Evolutionary conservation across 2,113 vertebrate species (phyloP).

Genomic region (Craseonycteris thonglongyai): DNA sequence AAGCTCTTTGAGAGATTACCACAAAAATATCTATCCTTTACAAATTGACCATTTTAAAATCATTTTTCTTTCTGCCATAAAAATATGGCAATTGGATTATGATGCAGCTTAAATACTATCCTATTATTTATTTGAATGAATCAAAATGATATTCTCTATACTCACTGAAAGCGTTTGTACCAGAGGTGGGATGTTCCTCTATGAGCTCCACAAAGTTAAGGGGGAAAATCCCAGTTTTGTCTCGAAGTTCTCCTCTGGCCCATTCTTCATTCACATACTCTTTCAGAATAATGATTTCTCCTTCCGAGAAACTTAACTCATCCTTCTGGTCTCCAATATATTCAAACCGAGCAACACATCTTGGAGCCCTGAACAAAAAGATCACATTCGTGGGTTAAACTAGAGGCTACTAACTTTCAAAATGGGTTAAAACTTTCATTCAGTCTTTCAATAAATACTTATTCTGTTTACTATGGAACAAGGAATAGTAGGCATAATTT

Average conservation of each 20-base stretch:
- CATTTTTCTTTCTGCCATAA: neutral
- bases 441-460: neutral
- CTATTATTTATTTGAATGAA: neutral
- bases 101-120: neutral
- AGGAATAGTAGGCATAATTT: neutral
- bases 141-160: neutral
- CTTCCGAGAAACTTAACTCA: conserved; percentile 92
- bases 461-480: neutral
- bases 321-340: conserved; percentile 90
- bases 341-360: conserved; percentile 91
- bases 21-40: neutral
- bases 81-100: neutral
- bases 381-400: conserved; percentile 2
- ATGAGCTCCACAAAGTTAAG: conserved; percentile 92
- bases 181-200: conserved; percentile 83
- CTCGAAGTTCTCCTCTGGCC: conserved; percentile 87
- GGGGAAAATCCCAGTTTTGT: conserved; percentile 87
- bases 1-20: neutral
- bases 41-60: neutral
- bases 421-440: neutral
- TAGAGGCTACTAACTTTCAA: neutral
- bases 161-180: conserved; percentile 61
- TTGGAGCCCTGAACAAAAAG: conserved; percentile 83
- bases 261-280: conserved; percentile 91
- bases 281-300: conserved; percentile 89